Evolutionary conservation across 2,113 vertebrate species (phyloP), one percentile per base, ranked within the genome.

Genomic region (Serinus canaria): DNA sequence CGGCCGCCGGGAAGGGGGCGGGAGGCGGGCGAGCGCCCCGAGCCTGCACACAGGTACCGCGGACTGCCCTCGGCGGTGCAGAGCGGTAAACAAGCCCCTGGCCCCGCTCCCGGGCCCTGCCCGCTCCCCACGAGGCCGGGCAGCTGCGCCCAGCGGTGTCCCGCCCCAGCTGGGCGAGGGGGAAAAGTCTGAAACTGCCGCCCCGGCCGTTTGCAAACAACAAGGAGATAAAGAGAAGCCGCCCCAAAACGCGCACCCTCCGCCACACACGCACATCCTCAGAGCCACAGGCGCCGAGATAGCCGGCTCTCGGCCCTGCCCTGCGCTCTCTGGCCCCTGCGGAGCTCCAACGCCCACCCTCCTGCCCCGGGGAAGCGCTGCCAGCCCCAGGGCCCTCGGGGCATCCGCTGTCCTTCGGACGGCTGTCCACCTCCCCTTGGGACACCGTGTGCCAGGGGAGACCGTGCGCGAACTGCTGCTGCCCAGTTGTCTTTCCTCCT

Each of bases 281-380:
- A 4, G 30, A 11, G 4, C 12, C 46, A 2, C 16, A 1, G 17
- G 11, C 1, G 18, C 7, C 24, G 11, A 9, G 83, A 15, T 14
- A 9, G 59, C 23, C n/a, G 31, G 46, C 39, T 24, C 41, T 16
- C 17, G 56, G 62, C 84, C 43, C 47, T 39, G 60, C 25, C 30
- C 14, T 14, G 66, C n/a, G 2, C 59, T 7, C 30, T 6, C 15
- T 4, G 62, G 35, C 49, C 35, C 15, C 18, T 4, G 33, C 22
- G 6, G 19, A 16, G 47, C 33, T 21, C 19, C n/a, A 1, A 2
- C 7, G 30, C 68, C n/a, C 56, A 23, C 52, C 15, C 13, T 16
- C 22, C 43, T 24, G 8, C 24, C 25, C 7, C 21, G 12, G 37
- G 22, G 33, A 7, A 33, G 10, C n/a, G 37, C 49, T 27, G 69